These are phyloP conservation scores for Microcebus jonahi DNA, from an alignment of 2,113 vertebrate species.

Conservation along the genomic window DNA sequence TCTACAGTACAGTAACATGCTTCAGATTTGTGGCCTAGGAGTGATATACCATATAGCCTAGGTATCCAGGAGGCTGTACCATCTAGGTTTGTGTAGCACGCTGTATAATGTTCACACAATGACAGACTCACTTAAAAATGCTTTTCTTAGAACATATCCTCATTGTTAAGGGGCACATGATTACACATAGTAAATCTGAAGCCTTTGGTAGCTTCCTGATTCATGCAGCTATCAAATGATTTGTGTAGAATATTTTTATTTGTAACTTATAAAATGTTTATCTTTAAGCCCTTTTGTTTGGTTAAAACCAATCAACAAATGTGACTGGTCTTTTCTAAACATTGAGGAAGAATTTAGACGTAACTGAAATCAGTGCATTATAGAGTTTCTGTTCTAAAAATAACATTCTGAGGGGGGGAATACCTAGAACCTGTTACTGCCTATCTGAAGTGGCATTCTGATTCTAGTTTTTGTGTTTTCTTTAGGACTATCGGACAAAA, in stretches of 20 bases:
- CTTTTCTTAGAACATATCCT: neutral
- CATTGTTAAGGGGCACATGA: neutral
- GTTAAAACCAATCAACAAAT: neutral
- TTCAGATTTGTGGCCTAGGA: neutral
- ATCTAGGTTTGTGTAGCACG: neutral
- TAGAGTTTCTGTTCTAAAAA: conserved; percentile 18
- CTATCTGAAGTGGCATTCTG: conserved; percentile 41
- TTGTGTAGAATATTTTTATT: neutral
- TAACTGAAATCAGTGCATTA: neutral
- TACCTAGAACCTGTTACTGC: neutral
- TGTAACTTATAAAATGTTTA: neutral
- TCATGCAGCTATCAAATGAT: neutral
- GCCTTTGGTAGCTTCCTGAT: neutral
- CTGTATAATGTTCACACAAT: neutral
- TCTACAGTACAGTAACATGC: neutral
- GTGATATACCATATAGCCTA: neutral
- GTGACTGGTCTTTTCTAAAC: neutral
- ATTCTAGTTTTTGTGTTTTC: conserved; percentile 73
- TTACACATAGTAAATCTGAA: neutral
- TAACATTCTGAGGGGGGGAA: neutral
- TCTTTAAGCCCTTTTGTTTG: conserved; percentile 9
- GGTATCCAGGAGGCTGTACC: neutral
- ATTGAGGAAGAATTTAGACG: neutral
- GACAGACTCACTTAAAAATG: no score
- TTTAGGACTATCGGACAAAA: conserved; percentile 98